Conservation (phyloP, 2,113 vertebrate genomes). For the Notothenia rossii region DNA sequence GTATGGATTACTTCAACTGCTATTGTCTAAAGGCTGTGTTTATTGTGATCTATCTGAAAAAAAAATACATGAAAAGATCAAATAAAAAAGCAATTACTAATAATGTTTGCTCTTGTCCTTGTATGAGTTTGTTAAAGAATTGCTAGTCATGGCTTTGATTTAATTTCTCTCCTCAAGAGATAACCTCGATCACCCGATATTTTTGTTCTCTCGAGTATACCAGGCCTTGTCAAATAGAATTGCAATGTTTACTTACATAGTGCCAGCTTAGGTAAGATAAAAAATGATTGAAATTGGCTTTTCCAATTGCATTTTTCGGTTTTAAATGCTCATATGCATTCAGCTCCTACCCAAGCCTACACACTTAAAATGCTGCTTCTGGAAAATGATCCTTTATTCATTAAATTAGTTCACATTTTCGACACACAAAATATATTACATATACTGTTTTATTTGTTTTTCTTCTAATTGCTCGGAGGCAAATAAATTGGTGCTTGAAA, state of each 20-base stretch:
- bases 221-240: slow-evolving; percentile 52
- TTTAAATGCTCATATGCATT: slow-evolving; percentile 37
- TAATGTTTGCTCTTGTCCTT: slow-evolving; percentile 84
- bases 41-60: slow-evolving; percentile 95
- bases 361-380: slow-evolving; percentile 60
- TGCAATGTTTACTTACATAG: slow-evolving; percentile 51
- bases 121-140: slow-evolving; percentile 71
- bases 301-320: slow-evolving; percentile 31
- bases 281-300: background rate
- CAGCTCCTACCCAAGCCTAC: background rate
- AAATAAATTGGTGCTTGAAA: slow-evolving; percentile 65
- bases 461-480: slow-evolving; percentile 60
- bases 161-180: slow-evolving; percentile 42
- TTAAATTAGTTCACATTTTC: slow-evolving; percentile 79
- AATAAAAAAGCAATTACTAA: slow-evolving; percentile 91
- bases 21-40: slow-evolving; percentile 96
- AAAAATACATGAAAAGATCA: slow-evolving; percentile 88
- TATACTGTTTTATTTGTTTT: slow-evolving; percentile 20
- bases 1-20: slow-evolving; percentile 92
- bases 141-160: slow-evolving; percentile 46
- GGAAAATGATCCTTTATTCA: slow-evolving; percentile 75
- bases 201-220: slow-evolving; percentile 25
- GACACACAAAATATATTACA: slow-evolving; percentile 73
- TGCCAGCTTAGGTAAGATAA: slow-evolving; percentile 27
- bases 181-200: slow-evolving; percentile 17